Evolutionary conservation across 2,797 vertebrate genomes (phyloP).

Genomic region (Epinephelus awoara): DNA sequence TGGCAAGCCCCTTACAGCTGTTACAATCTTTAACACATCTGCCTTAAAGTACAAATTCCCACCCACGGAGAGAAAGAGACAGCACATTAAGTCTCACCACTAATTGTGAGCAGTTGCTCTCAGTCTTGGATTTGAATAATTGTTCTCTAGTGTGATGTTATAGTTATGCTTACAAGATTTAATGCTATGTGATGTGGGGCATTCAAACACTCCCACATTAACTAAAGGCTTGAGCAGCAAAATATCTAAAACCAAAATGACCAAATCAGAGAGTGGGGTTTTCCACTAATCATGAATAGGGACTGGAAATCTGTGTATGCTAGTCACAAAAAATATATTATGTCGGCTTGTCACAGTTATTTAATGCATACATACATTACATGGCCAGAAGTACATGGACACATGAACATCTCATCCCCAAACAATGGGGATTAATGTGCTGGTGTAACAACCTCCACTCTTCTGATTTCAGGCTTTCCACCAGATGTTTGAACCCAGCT

Average conservation of each 20-base stretch:
- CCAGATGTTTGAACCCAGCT: not conserved
- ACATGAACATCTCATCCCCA: not conserved
- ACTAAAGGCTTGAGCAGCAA: not conserved
- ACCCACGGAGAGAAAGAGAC: slow-evolving; percentile 34
- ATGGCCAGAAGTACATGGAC: not conserved
- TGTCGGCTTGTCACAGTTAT: not conserved
- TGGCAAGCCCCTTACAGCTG: slow-evolving; percentile 21
- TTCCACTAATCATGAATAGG: not conserved
- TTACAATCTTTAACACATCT: slow-evolving; percentile 32
- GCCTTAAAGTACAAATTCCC: slow-evolving; percentile 25
- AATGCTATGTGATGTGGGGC: slow-evolving; percentile 22
- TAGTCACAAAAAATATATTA: not conserved
- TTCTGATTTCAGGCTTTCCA: not conserved
- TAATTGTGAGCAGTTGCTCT: slow-evolving; percentile 44
- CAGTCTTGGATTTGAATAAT: slow-evolving; percentile 20
- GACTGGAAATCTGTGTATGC: not conserved
- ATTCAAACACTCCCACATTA: not conserved
- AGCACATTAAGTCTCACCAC: slow-evolving; percentile 30
- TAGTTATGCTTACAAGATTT: slow-evolving; percentile 8
- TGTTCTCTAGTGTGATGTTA: slow-evolving; percentile 18
- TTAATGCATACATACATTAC: not conserved
- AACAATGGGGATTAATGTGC: not conserved
- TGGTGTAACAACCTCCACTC: not conserved
- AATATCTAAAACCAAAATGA: slow-evolving; percentile 22
- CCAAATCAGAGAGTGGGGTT: slow-evolving; percentile 1